phyloP scores from a whole-genome alignment of 2,888 invertebrate genomes.

The Parnassius orleans region DNA sequence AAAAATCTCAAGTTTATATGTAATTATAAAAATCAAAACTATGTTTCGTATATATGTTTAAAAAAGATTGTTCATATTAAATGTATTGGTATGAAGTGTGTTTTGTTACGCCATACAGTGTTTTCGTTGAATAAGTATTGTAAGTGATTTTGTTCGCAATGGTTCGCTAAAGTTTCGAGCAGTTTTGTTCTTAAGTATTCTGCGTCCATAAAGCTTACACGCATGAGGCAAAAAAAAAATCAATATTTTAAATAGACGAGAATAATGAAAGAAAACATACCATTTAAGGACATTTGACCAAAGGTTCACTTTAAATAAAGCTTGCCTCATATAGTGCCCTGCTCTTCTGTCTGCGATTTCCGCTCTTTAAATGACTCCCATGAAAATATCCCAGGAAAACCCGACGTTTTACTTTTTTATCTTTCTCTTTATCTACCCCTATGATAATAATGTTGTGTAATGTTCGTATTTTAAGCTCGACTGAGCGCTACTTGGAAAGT shows the following conservation, averaged over 20 bases:
- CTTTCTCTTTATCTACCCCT: slow-evolving; percentile 50
- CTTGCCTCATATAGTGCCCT: slow-evolving; percentile 51
- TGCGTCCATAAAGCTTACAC: background rate
- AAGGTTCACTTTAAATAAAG: slow-evolving; percentile 52
- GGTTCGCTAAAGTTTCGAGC: background rate
- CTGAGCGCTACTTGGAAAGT: too few relatives aligned
- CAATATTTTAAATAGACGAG: slow-evolving; percentile 6
- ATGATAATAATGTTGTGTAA: slow-evolving; percentile 38
- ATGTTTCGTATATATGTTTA: too few relatives aligned
- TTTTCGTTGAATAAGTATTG: too few relatives aligned
- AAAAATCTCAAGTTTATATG: too few relatives aligned
- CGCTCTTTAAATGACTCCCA: slow-evolving; percentile 58
- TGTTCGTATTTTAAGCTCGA: slow-evolving; percentile 2
- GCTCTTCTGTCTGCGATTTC: slow-evolving; percentile 49
- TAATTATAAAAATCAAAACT: too few relatives aligned
- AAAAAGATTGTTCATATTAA: too few relatives aligned
- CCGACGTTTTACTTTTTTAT: slow-evolving; percentile 59
- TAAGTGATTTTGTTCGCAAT: too few relatives aligned
- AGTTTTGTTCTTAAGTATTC: background rate
- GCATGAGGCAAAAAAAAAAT: background rate
- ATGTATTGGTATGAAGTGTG: background rate
- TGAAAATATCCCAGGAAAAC: slow-evolving; percentile 54
- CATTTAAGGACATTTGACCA: slow-evolving; percentile 44
- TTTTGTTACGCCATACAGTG: too few relatives aligned
- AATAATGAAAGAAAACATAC: slow-evolving; percentile 19